Evolutionary conservation across 2,888 invertebrate species (phyloP).

Genomic region (Lordiphosa fenestrarum): DNA sequence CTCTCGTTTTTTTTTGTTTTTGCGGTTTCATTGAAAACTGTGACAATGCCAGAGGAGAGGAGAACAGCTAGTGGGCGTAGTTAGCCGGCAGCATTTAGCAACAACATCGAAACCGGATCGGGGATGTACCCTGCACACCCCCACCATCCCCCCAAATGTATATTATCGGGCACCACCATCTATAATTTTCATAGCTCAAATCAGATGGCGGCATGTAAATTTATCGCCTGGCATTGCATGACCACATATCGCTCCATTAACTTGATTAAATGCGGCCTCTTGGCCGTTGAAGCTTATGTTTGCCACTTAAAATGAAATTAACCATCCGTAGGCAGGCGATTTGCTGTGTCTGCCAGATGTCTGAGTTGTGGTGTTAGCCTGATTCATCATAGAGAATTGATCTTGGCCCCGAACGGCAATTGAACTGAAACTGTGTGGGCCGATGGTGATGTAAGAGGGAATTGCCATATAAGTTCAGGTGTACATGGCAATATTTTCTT

Average conservation of each 20-base stretch:
- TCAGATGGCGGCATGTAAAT: constrained; percentile 30
- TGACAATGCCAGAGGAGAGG: constrained; percentile 10
- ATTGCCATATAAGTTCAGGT: constrained; percentile 25
- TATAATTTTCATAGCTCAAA: constrained; percentile 37
- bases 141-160: constrained; percentile 1
- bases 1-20: background rate
- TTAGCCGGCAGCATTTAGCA: constrained; percentile 2
- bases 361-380: constrained; percentile 23
- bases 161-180: constrained; percentile 33
- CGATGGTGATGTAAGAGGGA: constrained; percentile 36
- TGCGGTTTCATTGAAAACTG: background rate
- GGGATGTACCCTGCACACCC: constrained; percentile 14
- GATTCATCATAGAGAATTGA: constrained; percentile 25
- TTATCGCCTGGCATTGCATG: constrained; percentile 57
- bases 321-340: constrained; percentile 38
- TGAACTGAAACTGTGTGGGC: constrained; percentile 27
- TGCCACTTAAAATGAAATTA: constrained; percentile 34
- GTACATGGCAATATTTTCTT: constrained; percentile 23
- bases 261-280: constrained; percentile 51
- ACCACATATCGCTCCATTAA: constrained; percentile 36
- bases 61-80: constrained; percentile 11
- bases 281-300: constrained; percentile 17
- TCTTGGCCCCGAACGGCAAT: constrained; percentile 36
- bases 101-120: constrained; percentile 13
- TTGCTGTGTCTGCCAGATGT: constrained; percentile 32